These are phyloP conservation scores for Scomber japonicus DNA, from an alignment of 2,113 vertebrate species.

Conservation along the genomic window DNA sequence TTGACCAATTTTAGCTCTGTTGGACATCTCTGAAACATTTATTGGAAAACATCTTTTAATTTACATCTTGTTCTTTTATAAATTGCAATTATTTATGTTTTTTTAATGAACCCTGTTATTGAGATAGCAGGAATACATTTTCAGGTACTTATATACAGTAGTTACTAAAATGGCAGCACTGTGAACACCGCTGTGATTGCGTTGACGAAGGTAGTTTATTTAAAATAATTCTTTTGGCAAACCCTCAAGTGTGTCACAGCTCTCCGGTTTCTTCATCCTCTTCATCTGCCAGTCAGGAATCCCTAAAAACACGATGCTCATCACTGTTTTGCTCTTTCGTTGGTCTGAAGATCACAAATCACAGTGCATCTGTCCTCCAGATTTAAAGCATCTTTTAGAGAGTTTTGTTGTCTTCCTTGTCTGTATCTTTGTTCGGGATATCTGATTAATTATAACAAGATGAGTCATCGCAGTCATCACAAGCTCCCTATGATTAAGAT, in stretches of 20 bases:
- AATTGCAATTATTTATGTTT: too few relatives aligned
- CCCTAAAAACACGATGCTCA: background rate
- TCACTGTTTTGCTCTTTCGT: background rate
- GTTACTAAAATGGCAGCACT: background rate
- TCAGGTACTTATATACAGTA: background rate
- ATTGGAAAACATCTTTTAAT: too few relatives aligned
- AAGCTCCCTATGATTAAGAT: constrained; percentile 30
- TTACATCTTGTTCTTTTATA: too few relatives aligned
- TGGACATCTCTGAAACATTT: too few relatives aligned
- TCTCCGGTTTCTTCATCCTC: constrained; percentile 23
- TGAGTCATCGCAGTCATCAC: background rate
- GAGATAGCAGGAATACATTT: background rate
- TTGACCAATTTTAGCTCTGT: too few relatives aligned
- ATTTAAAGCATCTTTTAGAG: background rate
- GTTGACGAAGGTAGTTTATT: constrained; percentile 4
- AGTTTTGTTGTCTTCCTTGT: background rate
- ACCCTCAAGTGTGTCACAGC: constrained; percentile 16
- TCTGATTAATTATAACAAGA: constrained; percentile 18
- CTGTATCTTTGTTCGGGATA: background rate
- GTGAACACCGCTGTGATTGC: background rate
- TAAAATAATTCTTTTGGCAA: constrained; percentile 26
- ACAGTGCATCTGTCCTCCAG: too few relatives aligned
- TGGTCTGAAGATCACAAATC: too few relatives aligned
- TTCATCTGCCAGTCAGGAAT: background rate
- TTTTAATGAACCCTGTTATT: too few relatives aligned